A percentile compares a stretch with the other conserved stretches of the same genome.
phyloP scores from a whole-genome alignment of 2,797 vertebrate genomes.

The Pipistrellus nathusii region DNA sequence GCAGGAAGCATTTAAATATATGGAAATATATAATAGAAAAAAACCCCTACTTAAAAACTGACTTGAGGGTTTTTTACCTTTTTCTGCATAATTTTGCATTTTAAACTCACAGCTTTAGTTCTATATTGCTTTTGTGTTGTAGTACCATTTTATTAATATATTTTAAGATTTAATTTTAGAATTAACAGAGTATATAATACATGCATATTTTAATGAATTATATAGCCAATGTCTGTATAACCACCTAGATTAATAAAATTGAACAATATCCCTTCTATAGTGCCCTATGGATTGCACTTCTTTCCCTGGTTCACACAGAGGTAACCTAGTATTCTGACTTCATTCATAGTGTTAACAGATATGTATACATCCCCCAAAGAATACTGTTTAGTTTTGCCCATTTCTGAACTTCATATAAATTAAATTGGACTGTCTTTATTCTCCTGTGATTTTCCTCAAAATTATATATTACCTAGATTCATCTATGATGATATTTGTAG shows the following conservation, averaged over 20 bases:
- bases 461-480: constrained; percentile 18
- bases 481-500: neutral
- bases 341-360: neutral
- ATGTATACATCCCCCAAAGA: neutral
- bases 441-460: neutral
- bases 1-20: neutral
- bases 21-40: neutral
- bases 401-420: constrained; percentile 20
- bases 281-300: neutral
- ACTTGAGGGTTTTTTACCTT: constrained; percentile 20
- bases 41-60: neutral
- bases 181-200: neutral
- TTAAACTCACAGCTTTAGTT: constrained; percentile 2
- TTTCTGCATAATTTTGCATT: constrained; percentile 16
- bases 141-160: constrained; percentile 2
- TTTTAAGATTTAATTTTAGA: constrained; percentile 4
- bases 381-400: constrained; percentile 8
- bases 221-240: neutral
- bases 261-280: neutral
- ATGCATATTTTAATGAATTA: neutral
- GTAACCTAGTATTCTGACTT: neutral
- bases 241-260: neutral
- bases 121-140: neutral
- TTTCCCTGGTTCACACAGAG: neutral
- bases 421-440: neutral